These are phyloP conservation scores for Saccopteryx bilineata DNA, from an alignment of 2,113 vertebrate genomes.

Conservation along the genomic window DNA sequence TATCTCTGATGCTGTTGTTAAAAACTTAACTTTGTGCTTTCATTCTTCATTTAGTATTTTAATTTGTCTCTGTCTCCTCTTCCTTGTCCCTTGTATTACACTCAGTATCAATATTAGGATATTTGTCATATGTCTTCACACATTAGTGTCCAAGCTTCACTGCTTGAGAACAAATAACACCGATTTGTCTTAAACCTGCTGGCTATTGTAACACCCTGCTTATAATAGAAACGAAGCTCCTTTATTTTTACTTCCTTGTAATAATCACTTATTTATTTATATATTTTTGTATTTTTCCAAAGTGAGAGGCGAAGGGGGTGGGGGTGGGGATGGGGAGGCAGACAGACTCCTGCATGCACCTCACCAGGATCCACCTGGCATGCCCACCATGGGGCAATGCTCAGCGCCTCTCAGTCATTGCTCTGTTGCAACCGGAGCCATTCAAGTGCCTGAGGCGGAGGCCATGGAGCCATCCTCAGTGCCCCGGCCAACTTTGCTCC, in stretches of 20 bases:
- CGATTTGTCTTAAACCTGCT: not conserved
- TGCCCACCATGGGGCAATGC: too few relatives aligned
- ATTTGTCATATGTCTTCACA: not conserved
- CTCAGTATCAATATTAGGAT: not conserved
- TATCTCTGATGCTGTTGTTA: not conserved
- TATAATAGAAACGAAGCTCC: not conserved
- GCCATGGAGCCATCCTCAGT: too few relatives aligned
- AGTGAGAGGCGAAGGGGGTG: too few relatives aligned
- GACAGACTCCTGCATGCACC: too few relatives aligned
- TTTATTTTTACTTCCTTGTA: not conserved
- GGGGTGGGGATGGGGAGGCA: too few relatives aligned
- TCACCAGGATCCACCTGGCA: too few relatives aligned
- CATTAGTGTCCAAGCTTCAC: too few relatives aligned
- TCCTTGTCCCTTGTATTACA: not conserved
- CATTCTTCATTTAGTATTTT: not conserved
- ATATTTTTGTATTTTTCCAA: too few relatives aligned
- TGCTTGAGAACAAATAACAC: not conserved
- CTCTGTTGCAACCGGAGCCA: too few relatives aligned
- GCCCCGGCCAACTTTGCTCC: too few relatives aligned
- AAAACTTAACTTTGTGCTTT: not conserved
- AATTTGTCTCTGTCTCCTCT: not conserved
- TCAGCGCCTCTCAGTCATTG: too few relatives aligned
- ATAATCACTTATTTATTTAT: not conserved
- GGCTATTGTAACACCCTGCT: not conserved
- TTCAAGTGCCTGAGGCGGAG: too few relatives aligned